Percentiles rank a stretch among this genome's conserved stretches.
Conservation (phyloP, 2,113 vertebrate genomes). For the Mormoops blainvillei region DNA sequence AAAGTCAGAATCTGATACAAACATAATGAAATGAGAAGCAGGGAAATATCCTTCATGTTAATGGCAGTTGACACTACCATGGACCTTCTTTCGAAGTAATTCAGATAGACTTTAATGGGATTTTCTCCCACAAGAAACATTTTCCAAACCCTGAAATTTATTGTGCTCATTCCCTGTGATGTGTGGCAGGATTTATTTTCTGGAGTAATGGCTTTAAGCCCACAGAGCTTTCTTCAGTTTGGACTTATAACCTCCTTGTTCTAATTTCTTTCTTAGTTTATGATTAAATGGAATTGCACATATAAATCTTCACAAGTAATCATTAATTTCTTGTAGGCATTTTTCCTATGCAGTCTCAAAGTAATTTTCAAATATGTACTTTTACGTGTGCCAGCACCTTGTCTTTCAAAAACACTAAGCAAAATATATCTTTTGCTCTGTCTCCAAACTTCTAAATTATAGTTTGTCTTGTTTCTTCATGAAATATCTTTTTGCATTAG, state of each 20-base stretch:
- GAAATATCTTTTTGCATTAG: neutral
- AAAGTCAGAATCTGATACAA: conserved; percentile 20
- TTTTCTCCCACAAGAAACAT: conserved; percentile 44
- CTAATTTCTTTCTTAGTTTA: conserved; percentile 31
- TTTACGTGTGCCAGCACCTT: neutral
- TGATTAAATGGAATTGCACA: conserved; percentile 15
- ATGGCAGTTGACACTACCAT: conserved; percentile 19
- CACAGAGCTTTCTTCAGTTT: neutral
- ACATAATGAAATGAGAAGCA: conserved; percentile 34
- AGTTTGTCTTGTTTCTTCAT: neutral
- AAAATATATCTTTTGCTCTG: neutral
- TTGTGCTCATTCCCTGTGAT: neutral
- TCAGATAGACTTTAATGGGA: conserved; percentile 38
- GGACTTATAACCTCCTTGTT: conserved; percentile 21
- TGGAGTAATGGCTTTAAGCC: neutral
- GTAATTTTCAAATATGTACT: conserved; percentile 3
- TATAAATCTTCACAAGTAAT: conserved; percentile 25
- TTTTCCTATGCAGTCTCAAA: neutral
- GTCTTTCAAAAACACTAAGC: neutral
- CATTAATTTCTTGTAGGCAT: neutral
- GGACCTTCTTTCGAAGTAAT: conserved; percentile 40
- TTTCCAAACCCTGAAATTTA: conserved; percentile 33
- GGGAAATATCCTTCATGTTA: conserved; percentile 27
- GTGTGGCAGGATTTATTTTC: conserved; percentile 35
- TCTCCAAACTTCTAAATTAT: neutral